phyloP scores from a whole-genome alignment of 1,140 invertebrate genomes.

The Saccostrea glomerata region DNA sequence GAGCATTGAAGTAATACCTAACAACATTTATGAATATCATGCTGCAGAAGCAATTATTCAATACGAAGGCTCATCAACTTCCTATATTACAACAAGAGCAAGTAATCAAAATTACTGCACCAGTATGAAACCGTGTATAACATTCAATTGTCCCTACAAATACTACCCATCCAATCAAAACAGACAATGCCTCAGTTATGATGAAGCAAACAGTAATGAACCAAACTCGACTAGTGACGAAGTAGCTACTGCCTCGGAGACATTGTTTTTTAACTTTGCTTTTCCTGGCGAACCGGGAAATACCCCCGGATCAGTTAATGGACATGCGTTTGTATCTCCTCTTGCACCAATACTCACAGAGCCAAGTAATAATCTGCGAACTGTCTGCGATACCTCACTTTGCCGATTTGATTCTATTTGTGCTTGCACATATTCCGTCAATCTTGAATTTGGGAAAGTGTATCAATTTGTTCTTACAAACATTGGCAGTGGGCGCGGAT shows the following conservation, averaged over 20 bases:
- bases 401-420: conserved; percentile 50
- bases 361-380: conserved; percentile 1
- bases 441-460: conserved; percentile 46
- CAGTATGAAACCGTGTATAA: conserved; percentile 34
- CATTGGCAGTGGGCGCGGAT: conserved; percentile 58
- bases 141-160: conserved; percentile 57
- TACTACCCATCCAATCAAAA: conserved; percentile 32
- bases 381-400: not conserved
- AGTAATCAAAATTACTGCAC: conserved; percentile 39
- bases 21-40: conserved; percentile 38
- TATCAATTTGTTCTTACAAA: conserved; percentile 49
- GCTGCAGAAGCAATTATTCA: conserved; percentile 86
- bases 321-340: conserved; percentile 54
- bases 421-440: conserved; percentile 53
- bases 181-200: conserved; percentile 46
- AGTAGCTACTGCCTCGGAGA: conserved; percentile 5
- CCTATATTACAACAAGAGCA: conserved; percentile 22
- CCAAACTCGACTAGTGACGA: not conserved
- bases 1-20: conserved; percentile 80
- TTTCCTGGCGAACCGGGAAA: conserved; percentile 59
- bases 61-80: conserved; percentile 79
- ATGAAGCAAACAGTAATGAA: conserved; percentile 45
- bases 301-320: conserved; percentile 63
- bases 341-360: conserved; percentile 51
- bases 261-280: conserved; percentile 67